Evolutionary conservation across 2,888 invertebrate genomes (phyloP), one percentile per base, ranked within the genome.

Genomic region (Patella ulyssiponensis): DNA sequence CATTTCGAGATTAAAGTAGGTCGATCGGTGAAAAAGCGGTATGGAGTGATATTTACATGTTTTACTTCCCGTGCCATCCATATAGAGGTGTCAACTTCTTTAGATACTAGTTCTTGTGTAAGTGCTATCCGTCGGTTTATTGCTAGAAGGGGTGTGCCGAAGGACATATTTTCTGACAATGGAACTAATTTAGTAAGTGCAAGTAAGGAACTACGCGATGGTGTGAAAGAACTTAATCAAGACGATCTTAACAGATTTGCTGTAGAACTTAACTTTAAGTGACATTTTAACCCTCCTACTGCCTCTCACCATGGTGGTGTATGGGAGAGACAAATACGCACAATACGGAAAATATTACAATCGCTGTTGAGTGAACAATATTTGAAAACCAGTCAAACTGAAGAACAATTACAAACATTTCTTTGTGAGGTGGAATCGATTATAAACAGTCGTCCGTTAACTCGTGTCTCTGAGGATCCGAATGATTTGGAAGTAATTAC

Each of bases 361-460:
- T 64, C 64, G 11, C 11, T 64, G 20, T 23, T 64, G 11, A 64
- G 23, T 64, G 64, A 64, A 64, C 64, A 64, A 23, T 64, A 23
- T 20, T 20, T 64, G 23, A 23, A 64, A 64, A 64, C 64, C 20
- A 23, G 64, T 64, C 20, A 64, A 64, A 23, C 64, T 70, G 80
- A 82, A 33, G 80, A 82, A 73, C 64, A 70, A 7, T 75, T 84
- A 2, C 69, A 69, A 3, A 83, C 83, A 17, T 71, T 83, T 5
- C 53, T 83, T 58, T 81, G 80, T 51, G 82, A 83, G 58, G 71
- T 79, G 17, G 81, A 81, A 71, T 20, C 73, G 12, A 79, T 82
- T 12, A 15, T 84, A 20, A 84, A 84, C 64, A 71, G 74, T 51
- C 69, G 84, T 23, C 82, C 84, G 15, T 74, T 81, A 14, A 81